Conservation (phyloP, 2,888 invertebrate species). For the Dicyrtomina minuta region DNA sequence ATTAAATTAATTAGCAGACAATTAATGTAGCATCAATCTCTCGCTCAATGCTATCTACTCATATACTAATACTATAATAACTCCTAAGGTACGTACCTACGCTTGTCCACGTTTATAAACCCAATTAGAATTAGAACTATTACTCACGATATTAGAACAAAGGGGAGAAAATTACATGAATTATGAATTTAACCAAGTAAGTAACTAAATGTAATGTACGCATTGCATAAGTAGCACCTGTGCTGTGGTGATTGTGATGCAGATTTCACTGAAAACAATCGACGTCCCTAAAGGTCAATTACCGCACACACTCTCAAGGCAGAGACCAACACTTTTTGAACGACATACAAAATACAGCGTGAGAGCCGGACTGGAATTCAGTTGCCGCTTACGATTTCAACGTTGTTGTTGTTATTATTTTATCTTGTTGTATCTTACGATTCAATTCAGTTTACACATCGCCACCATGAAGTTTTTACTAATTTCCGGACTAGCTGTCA, state of each 20-base stretch:
- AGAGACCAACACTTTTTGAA: too few relatives aligned
- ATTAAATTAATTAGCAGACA: too few relatives aligned
- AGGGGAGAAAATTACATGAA: neutral
- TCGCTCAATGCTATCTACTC: too few relatives aligned
- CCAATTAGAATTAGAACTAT: too few relatives aligned
- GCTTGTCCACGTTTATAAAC: too few relatives aligned
- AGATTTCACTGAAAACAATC: neutral
- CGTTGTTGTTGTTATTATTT: neutral
- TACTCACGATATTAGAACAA: neutral
- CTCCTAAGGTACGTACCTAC: too few relatives aligned
- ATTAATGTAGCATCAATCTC: too few relatives aligned
- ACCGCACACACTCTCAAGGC: neutral
- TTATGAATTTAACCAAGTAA: conserved; percentile 8
- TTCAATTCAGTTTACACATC: neutral
- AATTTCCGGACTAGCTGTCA: conserved; percentile 4
- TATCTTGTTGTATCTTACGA: neutral
- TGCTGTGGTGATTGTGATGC: neutral
- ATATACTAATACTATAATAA: too few relatives aligned
- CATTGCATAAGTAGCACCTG: conserved; percentile 13
- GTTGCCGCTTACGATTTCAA: too few relatives aligned
- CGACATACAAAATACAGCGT: too few relatives aligned
- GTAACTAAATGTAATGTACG: neutral
- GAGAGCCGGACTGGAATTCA: too few relatives aligned
- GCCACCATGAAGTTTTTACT: conserved; percentile 22
- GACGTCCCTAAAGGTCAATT: neutral